Base-by-base conservation (phyloP, 2,888 invertebrate species). In the Tyria jacobaeae region DNA sequence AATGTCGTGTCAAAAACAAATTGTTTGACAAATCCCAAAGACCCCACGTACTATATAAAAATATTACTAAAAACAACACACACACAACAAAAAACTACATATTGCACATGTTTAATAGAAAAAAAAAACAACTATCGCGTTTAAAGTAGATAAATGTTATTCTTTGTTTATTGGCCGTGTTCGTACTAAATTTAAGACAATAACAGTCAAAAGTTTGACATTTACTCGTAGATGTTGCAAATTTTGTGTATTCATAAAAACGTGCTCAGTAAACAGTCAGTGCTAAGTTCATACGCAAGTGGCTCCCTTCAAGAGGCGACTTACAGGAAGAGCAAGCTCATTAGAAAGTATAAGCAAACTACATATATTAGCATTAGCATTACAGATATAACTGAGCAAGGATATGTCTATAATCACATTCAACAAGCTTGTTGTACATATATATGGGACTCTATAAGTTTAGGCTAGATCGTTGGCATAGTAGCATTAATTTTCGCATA, bases 291-390 rank as follows among this genome's bases (percentile, higher is more conserved):
- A 75, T 80, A 77, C 73, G 77, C 79, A 80, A 82, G 78, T 78
- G 68, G 66, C 75, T 82, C 84, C 83, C 82, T 81, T 76, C 64
- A 73, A 79, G 73, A 64, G 49, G 66, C 69, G 68, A 60, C 68
- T 68, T 67, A 78, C 87, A 87, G 88, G 87, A 88, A 87, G 84
- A 78, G 75, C 81, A 75, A 65, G 70, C 80, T 85, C 78, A 88
- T 88, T 87, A 87, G 73, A 84, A 88, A 88, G 84, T 88, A 83
- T 85, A 87, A 85, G 76, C 72, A 84, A 80, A 73, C 66, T 75
- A 84, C 80, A 74, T n/a, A n/a, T n/a, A n/a, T 67, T 75, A 77
- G 80, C 81, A 82, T 44, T 44, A 44, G 21, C 44, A 44, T 81
- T 82, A 84, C 80, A 77, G 74, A 75, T 70, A 73, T 72, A 76